Percentiles rank a stretch among this genome's conserved stretches.
Conservation (phyloP, 2,888 invertebrate genomes). For the Folsomia manolachei region DNA sequence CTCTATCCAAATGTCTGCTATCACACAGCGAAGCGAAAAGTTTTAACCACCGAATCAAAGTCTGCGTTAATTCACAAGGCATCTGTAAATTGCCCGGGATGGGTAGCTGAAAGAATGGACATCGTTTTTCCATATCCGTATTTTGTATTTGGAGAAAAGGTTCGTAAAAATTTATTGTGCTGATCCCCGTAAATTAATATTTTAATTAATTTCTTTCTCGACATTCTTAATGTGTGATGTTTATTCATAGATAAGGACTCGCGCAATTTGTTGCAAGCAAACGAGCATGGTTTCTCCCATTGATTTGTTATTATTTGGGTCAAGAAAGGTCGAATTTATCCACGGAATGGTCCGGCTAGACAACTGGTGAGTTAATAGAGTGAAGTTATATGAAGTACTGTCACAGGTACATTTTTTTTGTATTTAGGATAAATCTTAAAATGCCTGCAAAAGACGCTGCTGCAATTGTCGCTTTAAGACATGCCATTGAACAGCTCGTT, state of each 20-base stretch:
- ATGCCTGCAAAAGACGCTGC: conserved; percentile 79
- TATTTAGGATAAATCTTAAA: conserved; percentile 72
- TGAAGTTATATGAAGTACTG: conserved; percentile 3
- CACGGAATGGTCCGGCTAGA: conserved; percentile 73
- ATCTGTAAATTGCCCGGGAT: conserved; percentile 90
- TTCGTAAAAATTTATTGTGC: conserved; percentile 50
- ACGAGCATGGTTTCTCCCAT: conserved; percentile 93
- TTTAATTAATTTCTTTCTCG: background rate
- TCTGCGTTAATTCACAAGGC: conserved; percentile 94
- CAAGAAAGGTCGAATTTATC: conserved; percentile 77
- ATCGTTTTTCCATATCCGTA: conserved; percentile 87
- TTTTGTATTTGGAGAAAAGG: conserved; percentile 97
- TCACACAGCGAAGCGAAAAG: conserved; percentile 92
- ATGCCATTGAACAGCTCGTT: conserved; percentile 81
- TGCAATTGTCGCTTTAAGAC: conserved; percentile 77
- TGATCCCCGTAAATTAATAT: background rate
- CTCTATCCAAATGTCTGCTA: conserved; percentile 95
- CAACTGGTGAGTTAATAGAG: conserved; percentile 66
- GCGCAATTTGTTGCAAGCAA: conserved; percentile 94
- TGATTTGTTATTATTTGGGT: conserved; percentile 86
- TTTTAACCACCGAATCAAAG: conserved; percentile 91
- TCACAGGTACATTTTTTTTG: too few species aligned
- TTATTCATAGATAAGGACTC: conserved; percentile 70
- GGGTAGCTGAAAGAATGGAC: too few species aligned
- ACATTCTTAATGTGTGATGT: background rate